These are phyloP conservation scores for Isotomurus palustris DNA, from an alignment of 2,888 invertebrate genomes.

Conservation along the genomic window DNA sequence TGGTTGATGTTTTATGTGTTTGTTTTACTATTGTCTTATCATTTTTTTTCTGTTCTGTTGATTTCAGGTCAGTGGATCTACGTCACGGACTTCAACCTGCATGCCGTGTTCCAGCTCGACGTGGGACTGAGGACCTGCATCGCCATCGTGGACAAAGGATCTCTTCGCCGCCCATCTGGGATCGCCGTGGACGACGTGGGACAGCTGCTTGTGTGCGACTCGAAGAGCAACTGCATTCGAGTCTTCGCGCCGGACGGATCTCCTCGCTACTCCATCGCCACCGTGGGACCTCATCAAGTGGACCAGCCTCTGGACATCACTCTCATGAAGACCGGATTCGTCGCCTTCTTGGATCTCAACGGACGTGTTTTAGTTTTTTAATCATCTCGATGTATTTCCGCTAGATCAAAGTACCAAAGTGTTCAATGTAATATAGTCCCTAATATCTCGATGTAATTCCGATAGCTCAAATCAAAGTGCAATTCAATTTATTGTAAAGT, in stretches of 20 bases:
- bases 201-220: slow-evolving; percentile 25
- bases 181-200: slow-evolving; percentile 24
- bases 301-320: slow-evolving; percentile 11
- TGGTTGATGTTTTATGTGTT: not conserved
- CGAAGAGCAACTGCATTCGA: slow-evolving; percentile 9
- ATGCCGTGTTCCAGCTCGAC: not conserved
- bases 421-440: no score
- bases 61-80: not conserved
- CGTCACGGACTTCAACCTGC: slow-evolving; percentile 4
- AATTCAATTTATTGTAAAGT: no score
- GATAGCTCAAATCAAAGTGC: no score
- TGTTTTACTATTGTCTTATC: not conserved
- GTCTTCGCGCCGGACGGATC: slow-evolving; percentile 15
- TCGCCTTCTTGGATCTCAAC: slow-evolving; percentile 12
- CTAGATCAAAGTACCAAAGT: no score
- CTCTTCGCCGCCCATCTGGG: slow-evolving; percentile 21
- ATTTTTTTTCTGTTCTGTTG: not conserved
- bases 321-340: slow-evolving; percentile 2
- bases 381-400: not conserved
- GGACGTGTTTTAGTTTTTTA: slow-evolving; percentile 8
- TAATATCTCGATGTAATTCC: no score
- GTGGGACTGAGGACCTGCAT: not conserved
- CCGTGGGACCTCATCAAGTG: not conserved
- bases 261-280: not conserved
- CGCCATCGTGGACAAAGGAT: not conserved